These are phyloP conservation scores for Fringilla coelebs DNA, from an alignment of 2,797 vertebrate genomes.

Conservation along the genomic window DNA sequence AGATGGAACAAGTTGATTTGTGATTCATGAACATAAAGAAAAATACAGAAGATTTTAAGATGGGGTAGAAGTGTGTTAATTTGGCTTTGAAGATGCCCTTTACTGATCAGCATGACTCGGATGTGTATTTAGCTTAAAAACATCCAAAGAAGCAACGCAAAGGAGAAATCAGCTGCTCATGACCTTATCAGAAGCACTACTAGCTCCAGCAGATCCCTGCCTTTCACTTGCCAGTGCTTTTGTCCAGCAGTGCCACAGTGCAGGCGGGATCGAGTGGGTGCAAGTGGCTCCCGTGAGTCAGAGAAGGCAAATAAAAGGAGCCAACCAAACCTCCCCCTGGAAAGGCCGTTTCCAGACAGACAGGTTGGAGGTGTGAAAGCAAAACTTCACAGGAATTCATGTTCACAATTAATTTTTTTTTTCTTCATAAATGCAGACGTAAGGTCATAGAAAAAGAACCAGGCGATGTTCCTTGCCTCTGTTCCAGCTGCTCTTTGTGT, in stretches of 20 bases:
- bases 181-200: background rate
- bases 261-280: background rate
- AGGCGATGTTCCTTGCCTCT: background rate
- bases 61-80: background rate
- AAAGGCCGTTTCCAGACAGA: background rate
- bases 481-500: background rate
- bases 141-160: background rate
- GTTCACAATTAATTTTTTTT: background rate
- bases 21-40: background rate
- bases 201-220: background rate
- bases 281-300: background rate
- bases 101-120: background rate
- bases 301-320: constrained; percentile 1
- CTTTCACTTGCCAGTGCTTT: background rate
- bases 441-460: background rate
- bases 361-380: background rate
- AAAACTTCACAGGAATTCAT: background rate
- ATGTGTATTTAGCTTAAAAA: background rate
- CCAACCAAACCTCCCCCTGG: background rate
- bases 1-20: background rate
- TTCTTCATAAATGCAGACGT: background rate
- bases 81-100: background rate
- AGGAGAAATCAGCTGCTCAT: background rate
- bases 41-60: background rate
- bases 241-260: background rate